Evolutionary conservation across 2,113 vertebrate genomes (phyloP), one percentile per base, ranked within the genome.

Genomic region (Callopanchax toddi): DNA sequence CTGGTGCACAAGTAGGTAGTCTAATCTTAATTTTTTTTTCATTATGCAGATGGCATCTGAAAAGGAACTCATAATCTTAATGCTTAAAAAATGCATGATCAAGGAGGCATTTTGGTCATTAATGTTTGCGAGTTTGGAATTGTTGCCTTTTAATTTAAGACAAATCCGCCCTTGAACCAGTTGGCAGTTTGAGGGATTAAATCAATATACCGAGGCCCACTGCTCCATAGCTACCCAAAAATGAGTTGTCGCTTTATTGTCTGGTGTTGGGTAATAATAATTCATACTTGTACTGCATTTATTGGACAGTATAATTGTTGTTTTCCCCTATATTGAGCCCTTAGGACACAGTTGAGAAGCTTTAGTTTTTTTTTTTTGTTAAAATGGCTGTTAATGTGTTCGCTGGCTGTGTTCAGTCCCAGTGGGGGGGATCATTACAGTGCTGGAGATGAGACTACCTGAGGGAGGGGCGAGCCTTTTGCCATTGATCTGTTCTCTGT

Each of bases 371-470:
- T 36, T 36, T 36, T 6, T 36, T 37, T 37, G 10, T 37, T 58
- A 50, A 56, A 86, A 86, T 72, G 77, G 66, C 76, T 82, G 76
- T 74, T 90, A 79, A 87, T 87, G 80, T 84, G 71, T 69, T 80
- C 37, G 71, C 71, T 78, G 66, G 60, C 76, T 79, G 57, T 17
- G 54, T 78, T 63, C 57, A 12, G 68, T 84, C 76, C 79, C 84
- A 78, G 61, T 74, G 73, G 85, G 81, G n/a, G 67, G 66, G 66
- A 71, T 81, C 70, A 81, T 87, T 87, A 81, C 65, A 65, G 75
- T 34, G 62, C 52, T 63, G 40, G 62, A 89, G 81, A 86, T 77
- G 76, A 87, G 0, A 23, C 75, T 73, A 83, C 83, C 74, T 79
- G 71, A 76, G 69, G 76, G 74, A 44, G n/a, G 36, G 54, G 61